These are phyloP conservation scores for Sylvilagus bachmani DNA, from an alignment of 2,113 vertebrate genomes.

Conservation along the genomic window DNA sequence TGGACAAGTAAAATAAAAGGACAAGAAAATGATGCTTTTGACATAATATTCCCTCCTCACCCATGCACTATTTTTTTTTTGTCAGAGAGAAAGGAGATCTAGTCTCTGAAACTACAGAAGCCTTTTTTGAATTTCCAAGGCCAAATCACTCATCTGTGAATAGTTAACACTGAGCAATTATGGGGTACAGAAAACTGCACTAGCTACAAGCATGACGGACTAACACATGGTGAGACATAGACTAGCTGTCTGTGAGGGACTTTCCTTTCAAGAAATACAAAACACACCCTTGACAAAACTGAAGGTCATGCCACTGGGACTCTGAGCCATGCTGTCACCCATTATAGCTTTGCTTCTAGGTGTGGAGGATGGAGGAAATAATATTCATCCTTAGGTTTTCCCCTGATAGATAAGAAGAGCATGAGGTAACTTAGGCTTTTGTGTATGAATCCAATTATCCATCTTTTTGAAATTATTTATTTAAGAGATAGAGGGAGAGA, in stretches of 20 bases:
- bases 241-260: not conserved
- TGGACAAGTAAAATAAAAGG: constrained; percentile 23
- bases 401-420: not conserved
- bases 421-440: not conserved
- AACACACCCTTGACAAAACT: not conserved
- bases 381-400: not conserved
- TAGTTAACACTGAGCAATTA: constrained; percentile 39
- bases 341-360: constrained; percentile 26
- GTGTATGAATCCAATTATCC: not conserved
- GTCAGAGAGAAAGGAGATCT: constrained; percentile 1
- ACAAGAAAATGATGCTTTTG: not conserved
- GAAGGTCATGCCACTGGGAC: not conserved
- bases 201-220: constrained; percentile 3
- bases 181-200: not conserved
- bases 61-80: not conserved
- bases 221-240: not conserved
- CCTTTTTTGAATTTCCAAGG: constrained; percentile 10
- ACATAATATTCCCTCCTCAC: not conserved
- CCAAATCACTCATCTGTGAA: constrained; percentile 34
- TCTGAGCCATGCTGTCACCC: not conserved
- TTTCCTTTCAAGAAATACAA: constrained; percentile 44
- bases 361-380: not conserved
- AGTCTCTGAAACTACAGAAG: not conserved
- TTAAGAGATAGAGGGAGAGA: too few species aligned
- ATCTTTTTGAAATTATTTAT: too few species aligned